phyloP scores from a whole-genome alignment of 2,888 invertebrate genomes.

The Microctonus hyperodae region DNA sequence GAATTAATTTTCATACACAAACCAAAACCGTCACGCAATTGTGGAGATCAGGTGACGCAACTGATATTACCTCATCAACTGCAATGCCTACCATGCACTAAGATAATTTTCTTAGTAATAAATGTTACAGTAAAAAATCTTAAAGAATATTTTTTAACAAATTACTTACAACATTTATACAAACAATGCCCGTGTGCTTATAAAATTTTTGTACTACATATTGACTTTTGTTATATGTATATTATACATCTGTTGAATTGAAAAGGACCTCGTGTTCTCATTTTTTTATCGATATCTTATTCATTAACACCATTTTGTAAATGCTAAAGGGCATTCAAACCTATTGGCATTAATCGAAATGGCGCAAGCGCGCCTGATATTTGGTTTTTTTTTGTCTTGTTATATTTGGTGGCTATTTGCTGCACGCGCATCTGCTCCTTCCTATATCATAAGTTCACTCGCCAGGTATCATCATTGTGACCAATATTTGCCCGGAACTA shows the following conservation, averaged over 20 bases:
- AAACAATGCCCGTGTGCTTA: background rate
- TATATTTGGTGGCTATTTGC: conserved; percentile 1
- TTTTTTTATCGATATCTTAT: background rate
- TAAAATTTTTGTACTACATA: background rate
- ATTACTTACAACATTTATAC: background rate
- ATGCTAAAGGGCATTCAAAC: conserved; percentile 9
- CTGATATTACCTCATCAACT: conserved; percentile 78
- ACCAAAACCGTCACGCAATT: conserved; percentile 96
- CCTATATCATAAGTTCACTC: background rate
- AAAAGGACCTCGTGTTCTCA: background rate
- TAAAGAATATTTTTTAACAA: background rate
- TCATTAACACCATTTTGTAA: background rate
- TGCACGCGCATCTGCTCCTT: conserved; percentile 20
- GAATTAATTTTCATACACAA: conserved; percentile 97
- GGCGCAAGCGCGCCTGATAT: conserved; percentile 16
- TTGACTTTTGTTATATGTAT: background rate
- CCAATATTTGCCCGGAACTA: background rate
- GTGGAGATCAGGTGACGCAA: conserved; percentile 89
- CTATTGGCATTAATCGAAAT: conserved; percentile 6
- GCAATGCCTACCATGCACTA: conserved; percentile 87
- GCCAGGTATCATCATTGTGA: background rate
- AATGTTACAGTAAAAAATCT: background rate
- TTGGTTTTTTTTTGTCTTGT: background rate
- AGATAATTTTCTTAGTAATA: conserved; percentile 31
- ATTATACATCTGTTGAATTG: background rate